Conservation (phyloP, 2,888 invertebrate species). For the Steinernema scapterisci region DNA sequence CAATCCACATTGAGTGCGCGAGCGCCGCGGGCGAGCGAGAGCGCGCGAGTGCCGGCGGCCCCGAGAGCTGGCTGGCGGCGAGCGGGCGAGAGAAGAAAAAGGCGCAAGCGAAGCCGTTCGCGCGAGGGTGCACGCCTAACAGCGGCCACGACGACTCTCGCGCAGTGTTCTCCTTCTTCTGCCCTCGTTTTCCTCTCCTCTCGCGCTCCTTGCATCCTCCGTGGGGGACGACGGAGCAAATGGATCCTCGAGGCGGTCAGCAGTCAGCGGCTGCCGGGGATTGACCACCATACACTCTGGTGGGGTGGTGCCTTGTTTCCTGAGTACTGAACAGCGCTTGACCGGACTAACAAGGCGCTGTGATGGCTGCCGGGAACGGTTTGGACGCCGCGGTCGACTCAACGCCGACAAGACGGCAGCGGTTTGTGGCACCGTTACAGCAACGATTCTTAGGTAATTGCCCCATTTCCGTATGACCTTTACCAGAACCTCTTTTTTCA, state of each 20-base stretch:
- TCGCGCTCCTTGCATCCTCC: too few species aligned
- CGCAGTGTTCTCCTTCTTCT: conserved; percentile 11
- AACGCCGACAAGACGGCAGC: conserved; percentile 5
- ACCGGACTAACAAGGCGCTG: not conserved
- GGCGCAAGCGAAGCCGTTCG: conserved; percentile 5
- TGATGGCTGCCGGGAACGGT: conserved; percentile 23
- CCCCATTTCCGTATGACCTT: too few species aligned
- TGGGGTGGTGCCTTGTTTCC: too few species aligned
- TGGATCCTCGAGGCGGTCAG: conserved; percentile 27
- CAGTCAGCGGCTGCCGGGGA: not conserved
- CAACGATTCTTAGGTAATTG: not conserved
- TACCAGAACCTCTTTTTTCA: too few species aligned
- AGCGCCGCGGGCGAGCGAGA: not conserved
- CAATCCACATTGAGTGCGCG: conserved; percentile 20
- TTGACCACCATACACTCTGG: not conserved
- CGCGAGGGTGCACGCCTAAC: conserved; percentile 5
- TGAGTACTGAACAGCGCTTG: not conserved
- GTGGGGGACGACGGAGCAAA: not conserved
- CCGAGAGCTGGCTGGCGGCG: too few species aligned
- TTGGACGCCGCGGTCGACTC: not conserved
- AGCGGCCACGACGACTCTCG: not conserved
- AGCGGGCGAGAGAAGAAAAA: too few species aligned
- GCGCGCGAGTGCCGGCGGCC: conserved; percentile 2
- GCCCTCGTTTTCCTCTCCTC: not conserved
- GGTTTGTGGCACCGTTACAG: conserved; percentile 19